Evolutionary conservation across 2,113 vertebrate genomes (phyloP).

Genomic region (Peromyscus leucopus): DNA sequence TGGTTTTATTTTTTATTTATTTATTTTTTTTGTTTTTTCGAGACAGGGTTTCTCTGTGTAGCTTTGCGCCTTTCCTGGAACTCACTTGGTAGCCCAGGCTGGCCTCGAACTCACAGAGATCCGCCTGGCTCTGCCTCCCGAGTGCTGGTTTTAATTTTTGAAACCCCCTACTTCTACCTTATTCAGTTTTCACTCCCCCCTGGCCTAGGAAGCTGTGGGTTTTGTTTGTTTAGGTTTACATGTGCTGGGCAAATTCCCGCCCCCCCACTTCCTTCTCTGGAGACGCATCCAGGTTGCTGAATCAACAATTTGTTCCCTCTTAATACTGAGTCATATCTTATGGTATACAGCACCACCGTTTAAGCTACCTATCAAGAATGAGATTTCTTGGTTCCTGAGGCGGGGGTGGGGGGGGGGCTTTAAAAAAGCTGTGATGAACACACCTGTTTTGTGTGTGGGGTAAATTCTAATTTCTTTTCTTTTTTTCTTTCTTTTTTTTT

Average conservation of each 20-base stretch:
- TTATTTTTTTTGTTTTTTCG: no score
- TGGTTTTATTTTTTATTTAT: no score
- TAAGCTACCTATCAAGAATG: background rate
- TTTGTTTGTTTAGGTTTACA: background rate
- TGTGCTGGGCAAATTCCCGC: background rate
- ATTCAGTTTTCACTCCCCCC: background rate
- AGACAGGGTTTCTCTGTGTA: no score
- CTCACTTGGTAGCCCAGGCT: no score
- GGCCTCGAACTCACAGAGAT: no score
- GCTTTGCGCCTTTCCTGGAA: no score
- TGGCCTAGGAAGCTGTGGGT: background rate
- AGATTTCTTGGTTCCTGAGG: background rate
- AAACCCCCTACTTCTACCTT: background rate
- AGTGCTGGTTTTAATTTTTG: background rate
- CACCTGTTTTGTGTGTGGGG: background rate
- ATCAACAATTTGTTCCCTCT: background rate
- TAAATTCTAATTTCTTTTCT: background rate
- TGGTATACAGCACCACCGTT: background rate
- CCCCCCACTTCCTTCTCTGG: background rate
- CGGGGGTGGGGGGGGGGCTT: background rate
- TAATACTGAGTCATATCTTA: background rate
- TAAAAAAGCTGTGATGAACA: background rate
- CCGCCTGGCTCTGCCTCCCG: no score
- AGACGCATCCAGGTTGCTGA: background rate
- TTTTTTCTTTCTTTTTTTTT: no score